Base-by-base conservation (phyloP, 2,888 invertebrate genomes). In the Euplagia quadripunctaria region DNA sequence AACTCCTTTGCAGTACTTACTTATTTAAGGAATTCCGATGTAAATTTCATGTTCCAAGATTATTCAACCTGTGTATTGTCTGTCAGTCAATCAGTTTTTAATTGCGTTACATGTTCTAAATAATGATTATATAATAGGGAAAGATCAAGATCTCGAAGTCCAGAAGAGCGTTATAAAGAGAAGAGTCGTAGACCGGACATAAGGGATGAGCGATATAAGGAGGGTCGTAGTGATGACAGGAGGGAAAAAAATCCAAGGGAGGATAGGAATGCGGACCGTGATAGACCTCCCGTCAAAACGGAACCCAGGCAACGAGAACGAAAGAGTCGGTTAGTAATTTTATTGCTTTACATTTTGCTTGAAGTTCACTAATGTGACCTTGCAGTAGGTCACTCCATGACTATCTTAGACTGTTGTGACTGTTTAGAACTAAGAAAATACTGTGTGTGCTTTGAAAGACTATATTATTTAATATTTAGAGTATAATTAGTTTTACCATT, bases 161-260 rank as follows among this genome's bases (percentile, higher is more conserved):
- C 85, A 8, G 92, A 92, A 43, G 90, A 89, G 1, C 91, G 90
- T 8, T 91, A 85, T 77, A 87, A 86, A 68, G 92, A 92, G 20
- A 88, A 89, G 46, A 86, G 43, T 74, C 83, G 87, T 69, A 81
- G 82, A 20, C 73, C 80, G 6, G 87, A 87, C 7, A 81, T 76
- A 1, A 84, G 87, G 68, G 83, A 85, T 31, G 90, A 89, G 52
- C 81, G 86, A 1, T 88, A 82, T 78, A 83, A 81, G 49, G 81
- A 85, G 5, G 68, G 71, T 64, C 79, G 81, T 68, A 70, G 64
- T 8, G 73, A 74, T 20, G 73, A 71, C 12, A 69, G 74, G 55
- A 72, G 74, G 58, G 81, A 81, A 31, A 78, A 79, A 16, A 75
- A 72, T 43, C 70, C 79, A 63, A 77, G 78, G 42, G 79, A 74